These are phyloP conservation scores for Heterodera filipjevi DNA, from an alignment of 2,888 invertebrate genomes.

Conservation along the genomic window DNA sequence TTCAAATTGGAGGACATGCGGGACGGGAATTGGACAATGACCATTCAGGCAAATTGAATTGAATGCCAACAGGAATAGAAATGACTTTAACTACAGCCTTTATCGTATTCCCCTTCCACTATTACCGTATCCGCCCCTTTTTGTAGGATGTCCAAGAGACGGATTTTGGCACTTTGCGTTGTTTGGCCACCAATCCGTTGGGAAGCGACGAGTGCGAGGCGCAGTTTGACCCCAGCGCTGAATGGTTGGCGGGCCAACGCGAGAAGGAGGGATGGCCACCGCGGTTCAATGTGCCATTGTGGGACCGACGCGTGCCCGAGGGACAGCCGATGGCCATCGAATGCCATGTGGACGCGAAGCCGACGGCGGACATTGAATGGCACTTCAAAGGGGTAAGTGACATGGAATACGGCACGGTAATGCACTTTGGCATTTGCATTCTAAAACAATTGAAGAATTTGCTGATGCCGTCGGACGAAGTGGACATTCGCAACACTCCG, in stretches of 20 bases:
- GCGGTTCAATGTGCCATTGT: constrained; percentile 79
- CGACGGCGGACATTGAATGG: constrained; percentile 57
- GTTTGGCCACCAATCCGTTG: constrained; percentile 75
- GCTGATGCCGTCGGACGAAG: constrained; percentile 42
- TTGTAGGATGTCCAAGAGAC: constrained; percentile 76
- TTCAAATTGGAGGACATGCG: constrained; percentile 67
- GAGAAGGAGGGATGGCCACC: constrained; percentile 71
- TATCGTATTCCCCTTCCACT: background rate
- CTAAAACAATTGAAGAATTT: constrained; percentile 18
- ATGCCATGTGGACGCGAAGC: constrained; percentile 65
- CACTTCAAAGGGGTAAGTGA: constrained; percentile 67
- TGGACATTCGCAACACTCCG: constrained; percentile 58
- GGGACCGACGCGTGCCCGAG: constrained; percentile 69
- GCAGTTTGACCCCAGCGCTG: constrained; percentile 45
- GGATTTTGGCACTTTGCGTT: constrained; percentile 73
- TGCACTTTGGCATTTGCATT: constrained; percentile 14
- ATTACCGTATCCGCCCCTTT: background rate
- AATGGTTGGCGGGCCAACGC: constrained; percentile 39
- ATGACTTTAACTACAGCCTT: too few relatives aligned
- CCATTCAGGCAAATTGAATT: constrained; percentile 73
- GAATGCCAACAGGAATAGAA: too few relatives aligned
- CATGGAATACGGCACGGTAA: too few relatives aligned
- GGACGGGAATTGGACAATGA: constrained; percentile 77
- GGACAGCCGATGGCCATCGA: constrained; percentile 60
- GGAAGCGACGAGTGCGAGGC: constrained; percentile 73